phyloP scores from a whole-genome alignment of 2,113 vertebrate genomes.

The Pitta sordida region DNA sequence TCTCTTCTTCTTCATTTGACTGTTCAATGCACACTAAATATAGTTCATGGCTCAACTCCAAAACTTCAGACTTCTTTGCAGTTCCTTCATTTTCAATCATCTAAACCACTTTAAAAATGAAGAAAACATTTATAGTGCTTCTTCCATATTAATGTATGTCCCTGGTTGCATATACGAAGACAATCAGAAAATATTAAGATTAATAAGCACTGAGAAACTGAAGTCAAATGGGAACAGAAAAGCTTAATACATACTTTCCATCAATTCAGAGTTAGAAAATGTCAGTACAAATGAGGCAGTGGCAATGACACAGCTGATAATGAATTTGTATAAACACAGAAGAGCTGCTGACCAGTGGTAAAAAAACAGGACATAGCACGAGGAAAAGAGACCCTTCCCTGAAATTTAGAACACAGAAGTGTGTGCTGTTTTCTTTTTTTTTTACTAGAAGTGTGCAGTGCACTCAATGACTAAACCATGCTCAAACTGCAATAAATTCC shows the following conservation, averaged over 20 bases:
- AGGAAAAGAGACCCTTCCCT: not conserved
- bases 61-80: not conserved
- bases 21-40: not conserved
- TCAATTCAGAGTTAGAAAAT: not conserved
- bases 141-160: not conserved
- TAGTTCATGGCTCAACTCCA: not conserved
- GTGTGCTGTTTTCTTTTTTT: not conserved
- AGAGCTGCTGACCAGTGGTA: not conserved
- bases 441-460: not conserved
- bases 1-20: not conserved
- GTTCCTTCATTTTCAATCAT: not conserved
- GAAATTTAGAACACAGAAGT: not conserved
- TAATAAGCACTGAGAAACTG: constrained; percentile 18
- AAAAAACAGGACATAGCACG: not conserved
- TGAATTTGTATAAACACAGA: not conserved
- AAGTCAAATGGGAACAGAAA: constrained; percentile 10
- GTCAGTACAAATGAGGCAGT: not conserved
- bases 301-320: not conserved
- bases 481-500: not conserved
- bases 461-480: not conserved
- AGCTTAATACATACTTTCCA: not conserved
- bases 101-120: not conserved
- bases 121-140: not conserved
- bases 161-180: not conserved
- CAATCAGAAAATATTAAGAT: not conserved